phyloP scores from a whole-genome alignment of 1,140 invertebrate genomes.

The Sitophilus oryzae region DNA sequence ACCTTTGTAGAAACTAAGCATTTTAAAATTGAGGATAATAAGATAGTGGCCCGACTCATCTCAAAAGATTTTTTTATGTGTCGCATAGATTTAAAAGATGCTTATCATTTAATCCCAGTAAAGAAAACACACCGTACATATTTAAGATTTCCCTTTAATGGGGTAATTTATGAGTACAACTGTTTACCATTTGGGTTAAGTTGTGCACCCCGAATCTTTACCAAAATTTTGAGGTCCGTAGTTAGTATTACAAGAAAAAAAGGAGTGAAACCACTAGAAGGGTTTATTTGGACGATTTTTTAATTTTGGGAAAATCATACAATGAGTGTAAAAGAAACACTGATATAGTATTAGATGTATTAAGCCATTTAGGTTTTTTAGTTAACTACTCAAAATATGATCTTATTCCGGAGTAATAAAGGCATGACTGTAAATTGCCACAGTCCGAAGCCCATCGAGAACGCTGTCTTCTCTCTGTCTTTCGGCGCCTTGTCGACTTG shows the following conservation, averaged over 20 bases:
- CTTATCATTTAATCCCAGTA: neutral
- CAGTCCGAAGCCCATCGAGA: too few relatives aligned
- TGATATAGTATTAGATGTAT: too few relatives aligned
- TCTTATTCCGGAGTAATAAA: too few relatives aligned
- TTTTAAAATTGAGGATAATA: constrained; percentile 8
- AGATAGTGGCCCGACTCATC: neutral
- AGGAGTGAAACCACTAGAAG: neutral
- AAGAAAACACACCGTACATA: neutral
- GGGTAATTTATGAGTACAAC: neutral
- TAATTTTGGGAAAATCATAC: neutral
- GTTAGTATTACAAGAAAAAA: neutral
- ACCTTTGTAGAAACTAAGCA: neutral
- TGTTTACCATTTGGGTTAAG: constrained; percentile 3
- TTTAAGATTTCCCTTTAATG: constrained; percentile 1
- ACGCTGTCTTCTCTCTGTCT: too few relatives aligned
- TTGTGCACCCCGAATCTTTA: neutral
- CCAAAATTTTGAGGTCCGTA: neutral
- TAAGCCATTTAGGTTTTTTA: too few relatives aligned
- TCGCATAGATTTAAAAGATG: constrained; percentile 2
- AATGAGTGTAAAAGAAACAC: neutral
- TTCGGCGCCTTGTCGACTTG: too few relatives aligned
- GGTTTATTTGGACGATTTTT: constrained; percentile 1
- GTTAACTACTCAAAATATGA: too few relatives aligned
- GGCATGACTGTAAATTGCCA: too few relatives aligned
- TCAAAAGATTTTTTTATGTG: neutral